Percentiles rank a stretch among this genome's conserved stretches.
phyloP scores from a whole-genome alignment of 2,113 vertebrate species.

The Abramis brama region DNA sequence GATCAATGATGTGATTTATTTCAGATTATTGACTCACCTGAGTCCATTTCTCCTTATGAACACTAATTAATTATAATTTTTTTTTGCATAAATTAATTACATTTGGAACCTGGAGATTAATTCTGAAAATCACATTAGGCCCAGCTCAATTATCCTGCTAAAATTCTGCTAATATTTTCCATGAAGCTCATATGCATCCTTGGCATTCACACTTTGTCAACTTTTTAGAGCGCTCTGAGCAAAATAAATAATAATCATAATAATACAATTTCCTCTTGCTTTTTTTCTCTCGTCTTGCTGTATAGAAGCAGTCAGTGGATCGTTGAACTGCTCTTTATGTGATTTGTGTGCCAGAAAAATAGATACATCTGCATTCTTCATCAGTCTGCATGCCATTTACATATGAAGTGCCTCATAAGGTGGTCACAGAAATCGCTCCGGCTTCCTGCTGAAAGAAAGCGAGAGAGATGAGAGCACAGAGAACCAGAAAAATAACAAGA shows the following conservation, averaged over 20 bases:
- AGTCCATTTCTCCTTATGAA: background rate
- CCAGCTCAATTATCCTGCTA: background rate
- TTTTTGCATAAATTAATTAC: background rate
- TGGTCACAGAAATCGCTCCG: slow-evolving; percentile 7
- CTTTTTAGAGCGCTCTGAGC: background rate
- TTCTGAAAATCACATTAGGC: background rate
- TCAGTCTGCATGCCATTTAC: slow-evolving; percentile 8
- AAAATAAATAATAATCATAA: background rate
- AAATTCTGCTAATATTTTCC: background rate
- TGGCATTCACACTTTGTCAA: background rate
- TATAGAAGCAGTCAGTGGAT: background rate
- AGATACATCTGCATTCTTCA: background rate
- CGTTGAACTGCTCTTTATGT: background rate
- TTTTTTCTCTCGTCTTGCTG: background rate
- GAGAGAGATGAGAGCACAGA: background rate
- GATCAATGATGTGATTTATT: background rate
- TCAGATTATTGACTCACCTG: background rate
- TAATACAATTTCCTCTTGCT: background rate
- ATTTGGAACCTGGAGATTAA: background rate
- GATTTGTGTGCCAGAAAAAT: background rate
- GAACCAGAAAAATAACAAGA: slow-evolving; percentile 31
- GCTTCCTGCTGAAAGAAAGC: slow-evolving; percentile 28
- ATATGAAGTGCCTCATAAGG: slow-evolving; percentile 22
- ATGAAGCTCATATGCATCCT: background rate
- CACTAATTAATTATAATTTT: background rate